phyloP scores from a whole-genome alignment of 2,888 invertebrate genomes.

The Phragmatobia fuliginosa region DNA sequence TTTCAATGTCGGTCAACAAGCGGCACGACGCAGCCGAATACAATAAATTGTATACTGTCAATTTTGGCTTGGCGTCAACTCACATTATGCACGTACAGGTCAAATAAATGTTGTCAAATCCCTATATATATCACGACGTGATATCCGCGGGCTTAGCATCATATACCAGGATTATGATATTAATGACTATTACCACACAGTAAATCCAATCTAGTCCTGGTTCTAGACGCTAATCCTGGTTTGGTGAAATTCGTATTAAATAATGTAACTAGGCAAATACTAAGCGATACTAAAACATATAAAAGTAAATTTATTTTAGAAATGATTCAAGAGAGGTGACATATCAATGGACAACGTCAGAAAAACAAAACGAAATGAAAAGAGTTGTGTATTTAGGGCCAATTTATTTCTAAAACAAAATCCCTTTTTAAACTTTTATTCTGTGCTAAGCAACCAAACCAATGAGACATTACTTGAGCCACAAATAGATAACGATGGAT shows the following conservation, averaged over 20 bases:
- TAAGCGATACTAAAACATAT: too few species aligned
- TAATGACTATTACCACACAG: background rate
- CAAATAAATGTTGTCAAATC: constrained; percentile 1
- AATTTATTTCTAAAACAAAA: too few species aligned
- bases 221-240: background rate
- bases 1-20: constrained; percentile 45
- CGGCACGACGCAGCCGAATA: constrained; percentile 32
- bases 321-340: too few species aligned
- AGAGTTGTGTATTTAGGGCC: too few species aligned
- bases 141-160: background rate
- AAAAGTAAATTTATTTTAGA: too few species aligned
- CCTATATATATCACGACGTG: background rate
- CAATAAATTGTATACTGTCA: constrained; percentile 19
- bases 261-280: too few species aligned
- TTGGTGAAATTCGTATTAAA: background rate
- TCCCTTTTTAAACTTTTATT: too few species aligned
- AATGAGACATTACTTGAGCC: too few species aligned
- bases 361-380: too few species aligned
- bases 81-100: constrained; percentile 16
- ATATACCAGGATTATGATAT: background rate
- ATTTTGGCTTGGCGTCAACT: constrained; percentile 20
- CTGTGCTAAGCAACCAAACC: too few species aligned
- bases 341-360: too few species aligned
- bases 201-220: background rate
- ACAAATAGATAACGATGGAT: background rate